Evolutionary conservation across 2,888 invertebrate species (phyloP).

Genomic region (Adelognathus sp.): DNA sequence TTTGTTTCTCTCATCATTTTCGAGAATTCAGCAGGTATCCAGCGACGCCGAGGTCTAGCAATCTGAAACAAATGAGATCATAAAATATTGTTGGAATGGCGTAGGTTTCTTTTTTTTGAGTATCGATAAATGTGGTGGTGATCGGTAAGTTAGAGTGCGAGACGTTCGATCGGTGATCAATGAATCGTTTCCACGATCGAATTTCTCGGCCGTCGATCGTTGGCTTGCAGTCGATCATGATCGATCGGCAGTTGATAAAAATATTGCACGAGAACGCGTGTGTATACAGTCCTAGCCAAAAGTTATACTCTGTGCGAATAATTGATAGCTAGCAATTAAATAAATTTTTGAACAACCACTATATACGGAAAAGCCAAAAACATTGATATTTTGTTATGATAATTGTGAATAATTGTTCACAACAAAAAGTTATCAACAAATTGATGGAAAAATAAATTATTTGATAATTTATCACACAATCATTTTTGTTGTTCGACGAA

Average conservation of each 20-base stretch:
- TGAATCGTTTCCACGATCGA: neutral
- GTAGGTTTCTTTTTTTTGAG: neutral
- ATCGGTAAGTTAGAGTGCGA: conserved; percentile 4
- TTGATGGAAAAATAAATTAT: too few species aligned
- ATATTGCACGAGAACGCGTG: too few species aligned
- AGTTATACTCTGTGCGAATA: too few species aligned
- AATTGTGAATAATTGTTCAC: too few species aligned
- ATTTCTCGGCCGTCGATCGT: conserved; percentile 6
- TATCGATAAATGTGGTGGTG: neutral
- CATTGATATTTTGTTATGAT: too few species aligned
- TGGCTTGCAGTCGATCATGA: neutral
- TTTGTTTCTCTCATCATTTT: conserved; percentile 67
- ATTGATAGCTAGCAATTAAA: too few species aligned
- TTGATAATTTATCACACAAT: too few species aligned
- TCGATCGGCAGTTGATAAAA: neutral
- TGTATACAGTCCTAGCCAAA: too few species aligned
- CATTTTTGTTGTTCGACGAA: too few species aligned
- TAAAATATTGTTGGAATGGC: neutral
- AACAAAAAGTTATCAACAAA: too few species aligned
- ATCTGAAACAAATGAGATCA: conserved; percentile 64
- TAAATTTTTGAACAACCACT: too few species aligned
- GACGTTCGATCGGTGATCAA: neutral
- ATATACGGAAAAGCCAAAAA: too few species aligned
- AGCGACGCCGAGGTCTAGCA: conserved; percentile 70
- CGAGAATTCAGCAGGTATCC: conserved; percentile 75